A percentile compares a stretch with the other conserved stretches of the same genome.
These are phyloP conservation scores for Prionace glauca DNA, from an alignment of 2,797 vertebrate species.

Conservation along the genomic window DNA sequence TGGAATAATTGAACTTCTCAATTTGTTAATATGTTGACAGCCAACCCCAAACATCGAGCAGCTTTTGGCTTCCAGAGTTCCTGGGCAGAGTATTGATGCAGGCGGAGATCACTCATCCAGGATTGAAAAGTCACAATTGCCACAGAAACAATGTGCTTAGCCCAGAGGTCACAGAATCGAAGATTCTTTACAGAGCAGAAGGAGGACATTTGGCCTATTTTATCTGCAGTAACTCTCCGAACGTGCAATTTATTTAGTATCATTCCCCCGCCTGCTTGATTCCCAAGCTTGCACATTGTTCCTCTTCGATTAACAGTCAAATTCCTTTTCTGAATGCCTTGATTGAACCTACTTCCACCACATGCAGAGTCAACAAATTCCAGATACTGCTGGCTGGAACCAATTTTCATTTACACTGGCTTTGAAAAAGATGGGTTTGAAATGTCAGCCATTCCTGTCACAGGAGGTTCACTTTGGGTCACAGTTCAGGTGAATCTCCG, in stretches of 20 bases:
- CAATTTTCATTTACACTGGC: not conserved
- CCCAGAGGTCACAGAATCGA: not conserved
- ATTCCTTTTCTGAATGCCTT: too few species aligned
- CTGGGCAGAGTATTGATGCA: too few species aligned
- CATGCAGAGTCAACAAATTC: too few species aligned
- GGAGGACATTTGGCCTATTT: too few species aligned
- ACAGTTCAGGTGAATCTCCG: not conserved
- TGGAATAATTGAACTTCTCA: not conserved
- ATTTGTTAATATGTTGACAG: not conserved
- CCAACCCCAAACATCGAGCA: not conserved
- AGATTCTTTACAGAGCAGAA: too few species aligned
- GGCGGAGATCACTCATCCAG: not conserved
- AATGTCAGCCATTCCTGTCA: not conserved
- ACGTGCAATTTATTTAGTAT: too few species aligned
- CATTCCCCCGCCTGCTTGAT: too few species aligned
- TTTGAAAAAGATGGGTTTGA: not conserved
- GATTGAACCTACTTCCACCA: too few species aligned
- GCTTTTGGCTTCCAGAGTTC: too few species aligned
- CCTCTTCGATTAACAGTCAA: too few species aligned
- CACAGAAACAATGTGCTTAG: not conserved
- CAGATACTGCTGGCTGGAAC: not conserved
- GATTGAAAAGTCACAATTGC: not conserved
- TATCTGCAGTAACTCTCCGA: too few species aligned
- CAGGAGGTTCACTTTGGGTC: not conserved
- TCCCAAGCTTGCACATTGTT: too few species aligned